Percentiles rank a stretch among this genome's conserved stretches.
These are phyloP conservation scores for Ptyas mucosa DNA, from an alignment of 2,113 vertebrate species.

Conservation along the genomic window DNA sequence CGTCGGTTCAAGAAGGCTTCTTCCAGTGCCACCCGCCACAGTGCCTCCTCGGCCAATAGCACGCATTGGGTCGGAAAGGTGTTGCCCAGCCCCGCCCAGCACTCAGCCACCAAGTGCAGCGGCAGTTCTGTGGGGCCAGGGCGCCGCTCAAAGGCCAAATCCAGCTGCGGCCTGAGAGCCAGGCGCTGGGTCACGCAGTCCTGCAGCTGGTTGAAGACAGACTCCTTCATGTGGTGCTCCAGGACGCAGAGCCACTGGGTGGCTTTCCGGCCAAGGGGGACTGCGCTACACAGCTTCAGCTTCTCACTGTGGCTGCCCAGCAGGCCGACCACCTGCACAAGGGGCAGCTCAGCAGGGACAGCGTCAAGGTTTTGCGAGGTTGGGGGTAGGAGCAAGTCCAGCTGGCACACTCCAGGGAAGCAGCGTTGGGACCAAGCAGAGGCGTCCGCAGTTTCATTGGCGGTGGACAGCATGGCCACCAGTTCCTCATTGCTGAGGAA, in stretches of 20 bases:
- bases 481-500: conserved; percentile 79
- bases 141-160: conserved; percentile 14
- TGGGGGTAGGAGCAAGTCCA: conserved; percentile 49
- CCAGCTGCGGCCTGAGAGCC: conserved; percentile 8
- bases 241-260: conserved; percentile 73
- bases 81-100: conserved; percentile 55
- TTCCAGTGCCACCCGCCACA: conserved; percentile 67
- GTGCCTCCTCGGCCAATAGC: conserved; percentile 74
- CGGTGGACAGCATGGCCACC: conserved; percentile 67
- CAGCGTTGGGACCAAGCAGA: conserved; percentile 70
- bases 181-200: conserved; percentile 58
- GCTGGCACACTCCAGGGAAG: conserved; percentile 68
- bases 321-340: conserved; percentile 61
- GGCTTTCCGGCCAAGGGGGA: conserved; percentile 58
- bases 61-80: conserved; percentile 79
- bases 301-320: conserved; percentile 67
- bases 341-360: not conserved
- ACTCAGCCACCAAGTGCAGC: conserved; percentile 1
- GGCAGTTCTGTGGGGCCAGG: conserved; percentile 1
- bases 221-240: conserved; percentile 67
- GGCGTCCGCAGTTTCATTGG: conserved; percentile 52
- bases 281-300: conserved; percentile 61
- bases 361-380: too few species aligned
- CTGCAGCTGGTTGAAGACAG: conserved; percentile 61
- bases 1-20: conserved; percentile 41